Base-by-base conservation (phyloP, 2,888 invertebrate genomes). In the Melanchra persicariae region DNA sequence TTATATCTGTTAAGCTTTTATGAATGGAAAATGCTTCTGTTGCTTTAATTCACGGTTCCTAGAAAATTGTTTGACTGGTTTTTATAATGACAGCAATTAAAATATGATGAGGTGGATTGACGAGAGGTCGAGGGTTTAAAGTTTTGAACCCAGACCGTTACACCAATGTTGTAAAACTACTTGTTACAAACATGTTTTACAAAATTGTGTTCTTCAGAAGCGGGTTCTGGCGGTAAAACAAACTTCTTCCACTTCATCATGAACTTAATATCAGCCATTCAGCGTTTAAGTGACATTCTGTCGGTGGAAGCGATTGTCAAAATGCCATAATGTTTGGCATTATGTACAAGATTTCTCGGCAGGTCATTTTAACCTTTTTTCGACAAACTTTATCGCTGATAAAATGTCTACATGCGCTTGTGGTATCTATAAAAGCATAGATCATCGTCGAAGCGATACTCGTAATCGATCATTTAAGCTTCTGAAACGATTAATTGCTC, bases 11-110 rank as follows among this genome's bases (percentile, higher is more conserved):
- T 74, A 59, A 66, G 40, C 17, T 34, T 43, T 45, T 61, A 61
- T 70, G 76, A 81, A 78, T 70, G 55, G 55, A 65, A 30, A 49
- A 19, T 34, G 63, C 55, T 73, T 65, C 54, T 30, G 74, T n/a
- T 63, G 40, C 19, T 45, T n/a, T n/a, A n/a, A n/a, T n/a, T 26
- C 49, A 45, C 10, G 15, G 49, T 79, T 79, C 45, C 12, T 24
- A 74, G 74, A 65, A 76, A 79, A 79, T 45, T 19, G 6, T 62
- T 58, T 12, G 47, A 74, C 74, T 2, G 40, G 55, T 74, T 79
- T 75, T 45, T 74, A 30, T 58, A 52, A 58, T 60, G 49, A 65
- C 19, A 9, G 60, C 7, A 51, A 47, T 58, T 73, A 34, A 57
- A 72, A 40, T 62, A 43, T 63, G 63, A 78, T 45, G 51, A 58